phyloP scores from a whole-genome alignment of 2,113 vertebrate genomes.

The Recurvirostra avosetta region DNA sequence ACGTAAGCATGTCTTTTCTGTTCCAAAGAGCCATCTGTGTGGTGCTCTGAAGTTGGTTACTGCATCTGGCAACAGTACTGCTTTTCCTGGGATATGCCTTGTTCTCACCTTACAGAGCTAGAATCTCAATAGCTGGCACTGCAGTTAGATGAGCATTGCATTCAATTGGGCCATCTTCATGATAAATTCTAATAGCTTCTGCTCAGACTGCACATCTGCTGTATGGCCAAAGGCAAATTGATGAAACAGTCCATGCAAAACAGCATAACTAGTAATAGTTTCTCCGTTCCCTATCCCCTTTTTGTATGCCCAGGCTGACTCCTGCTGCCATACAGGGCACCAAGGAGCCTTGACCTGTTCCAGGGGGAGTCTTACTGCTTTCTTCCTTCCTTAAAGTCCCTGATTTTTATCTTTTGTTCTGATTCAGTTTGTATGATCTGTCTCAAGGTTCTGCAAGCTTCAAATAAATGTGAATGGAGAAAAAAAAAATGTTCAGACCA shows the following conservation, averaged over 20 bases:
- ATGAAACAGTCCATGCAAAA: neutral
- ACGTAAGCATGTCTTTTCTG: neutral
- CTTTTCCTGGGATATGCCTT: neutral
- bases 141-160: neutral
- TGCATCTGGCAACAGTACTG: neutral
- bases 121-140: neutral
- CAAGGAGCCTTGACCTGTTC: neutral
- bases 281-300: neutral
- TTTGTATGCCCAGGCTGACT: neutral
- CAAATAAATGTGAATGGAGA: neutral
- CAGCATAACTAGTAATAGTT: neutral
- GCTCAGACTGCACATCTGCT: neutral
- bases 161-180: neutral
- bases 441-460: neutral
- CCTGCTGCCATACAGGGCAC: neutral
- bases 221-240: neutral
- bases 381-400: neutral
- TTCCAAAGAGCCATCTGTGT: constrained; percentile 2
- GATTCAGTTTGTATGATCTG: neutral
- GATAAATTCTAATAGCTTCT: neutral
- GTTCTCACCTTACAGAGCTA: neutral
- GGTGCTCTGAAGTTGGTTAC: neutral
- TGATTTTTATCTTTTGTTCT: neutral
- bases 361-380: neutral
- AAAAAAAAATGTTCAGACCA: neutral